These are phyloP conservation scores for Turnix velox DNA, from an alignment of 2,113 vertebrate genomes.

Conservation along the genomic window DNA sequence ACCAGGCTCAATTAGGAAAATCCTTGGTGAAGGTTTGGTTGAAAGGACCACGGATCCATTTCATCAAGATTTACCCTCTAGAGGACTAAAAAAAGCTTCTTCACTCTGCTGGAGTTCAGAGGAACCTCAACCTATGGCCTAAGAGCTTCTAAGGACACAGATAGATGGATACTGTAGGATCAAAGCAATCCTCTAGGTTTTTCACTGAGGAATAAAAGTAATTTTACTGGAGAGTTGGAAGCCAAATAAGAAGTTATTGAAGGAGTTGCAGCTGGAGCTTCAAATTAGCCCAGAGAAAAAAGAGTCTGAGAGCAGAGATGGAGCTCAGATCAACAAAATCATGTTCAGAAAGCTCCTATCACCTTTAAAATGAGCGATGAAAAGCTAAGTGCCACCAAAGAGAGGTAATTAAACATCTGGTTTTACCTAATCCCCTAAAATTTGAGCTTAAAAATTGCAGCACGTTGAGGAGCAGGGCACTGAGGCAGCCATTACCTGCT, in stretches of 20 bases:
- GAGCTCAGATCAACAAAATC: not conserved
- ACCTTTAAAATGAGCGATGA: not conserved
- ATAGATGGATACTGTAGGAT: not conserved
- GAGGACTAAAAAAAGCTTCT: not conserved
- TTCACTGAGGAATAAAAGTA: not conserved
- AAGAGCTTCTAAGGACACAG: not conserved
- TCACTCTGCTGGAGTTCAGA: not conserved
- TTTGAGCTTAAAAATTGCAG: not conserved
- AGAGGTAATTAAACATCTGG: not conserved
- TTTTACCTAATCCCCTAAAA: not conserved
- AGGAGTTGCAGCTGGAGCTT: not conserved
- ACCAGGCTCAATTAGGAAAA: no score
- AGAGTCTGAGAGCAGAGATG: not conserved
- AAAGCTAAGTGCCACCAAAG: not conserved
- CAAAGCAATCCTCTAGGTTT: not conserved
- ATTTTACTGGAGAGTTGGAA: not conserved
- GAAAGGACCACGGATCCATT: not conserved
- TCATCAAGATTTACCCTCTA: not conserved
- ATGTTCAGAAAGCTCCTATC: not conserved
- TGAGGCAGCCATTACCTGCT: not conserved
- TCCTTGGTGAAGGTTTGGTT: not conserved
- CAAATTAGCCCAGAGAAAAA: not conserved
- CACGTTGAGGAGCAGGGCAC: not conserved
- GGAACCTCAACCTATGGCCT: not conserved
- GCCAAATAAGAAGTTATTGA: not conserved